Percentiles rank a stretch among this genome's conserved stretches.
These are phyloP conservation scores for Ceratina japonica DNA, from an alignment of 1,140 invertebrate genomes.

Conservation along the genomic window DNA sequence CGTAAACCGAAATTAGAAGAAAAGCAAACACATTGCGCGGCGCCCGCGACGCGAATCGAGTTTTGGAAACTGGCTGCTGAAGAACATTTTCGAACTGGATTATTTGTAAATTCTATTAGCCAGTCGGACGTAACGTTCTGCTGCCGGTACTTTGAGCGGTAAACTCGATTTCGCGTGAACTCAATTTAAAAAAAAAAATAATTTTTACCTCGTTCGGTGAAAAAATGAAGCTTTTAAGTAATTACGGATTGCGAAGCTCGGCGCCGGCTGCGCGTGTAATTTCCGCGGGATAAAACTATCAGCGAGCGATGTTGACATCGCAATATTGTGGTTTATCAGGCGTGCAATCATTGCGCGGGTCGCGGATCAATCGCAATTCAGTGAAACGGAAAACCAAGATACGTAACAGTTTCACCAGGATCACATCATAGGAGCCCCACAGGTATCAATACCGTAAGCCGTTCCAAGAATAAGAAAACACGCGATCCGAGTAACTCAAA, in stretches of 20 bases:
- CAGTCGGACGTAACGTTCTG: too few relatives aligned
- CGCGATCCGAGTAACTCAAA: too few relatives aligned
- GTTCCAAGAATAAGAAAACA: background rate
- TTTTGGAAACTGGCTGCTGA: too few relatives aligned
- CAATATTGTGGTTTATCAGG: conserved; percentile 38
- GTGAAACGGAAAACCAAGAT: conserved; percentile 54
- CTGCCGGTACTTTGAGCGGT: too few relatives aligned
- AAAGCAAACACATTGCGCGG: background rate
- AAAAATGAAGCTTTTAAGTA: background rate
- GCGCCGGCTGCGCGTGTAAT: background rate
- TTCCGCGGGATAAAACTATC: conserved; percentile 11
- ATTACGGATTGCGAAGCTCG: background rate
- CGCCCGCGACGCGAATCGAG: background rate
- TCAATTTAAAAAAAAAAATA: too few relatives aligned
- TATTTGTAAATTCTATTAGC: too few relatives aligned
- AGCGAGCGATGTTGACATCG: conserved; percentile 26
- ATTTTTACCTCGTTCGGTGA: too few relatives aligned
- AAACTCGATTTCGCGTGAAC: too few relatives aligned
- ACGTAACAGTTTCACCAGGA: conserved; percentile 37
- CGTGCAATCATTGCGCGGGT: conserved; percentile 47
- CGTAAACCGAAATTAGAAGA: background rate
- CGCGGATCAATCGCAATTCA: conserved; percentile 47
- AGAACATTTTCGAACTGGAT: too few relatives aligned
- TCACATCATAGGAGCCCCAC: background rate
- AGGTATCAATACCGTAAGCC: background rate